Evolutionary conservation across 2,888 invertebrate genomes (phyloP), one percentile per base, ranked within the genome.

Genomic region (Metellina segmentata): DNA sequence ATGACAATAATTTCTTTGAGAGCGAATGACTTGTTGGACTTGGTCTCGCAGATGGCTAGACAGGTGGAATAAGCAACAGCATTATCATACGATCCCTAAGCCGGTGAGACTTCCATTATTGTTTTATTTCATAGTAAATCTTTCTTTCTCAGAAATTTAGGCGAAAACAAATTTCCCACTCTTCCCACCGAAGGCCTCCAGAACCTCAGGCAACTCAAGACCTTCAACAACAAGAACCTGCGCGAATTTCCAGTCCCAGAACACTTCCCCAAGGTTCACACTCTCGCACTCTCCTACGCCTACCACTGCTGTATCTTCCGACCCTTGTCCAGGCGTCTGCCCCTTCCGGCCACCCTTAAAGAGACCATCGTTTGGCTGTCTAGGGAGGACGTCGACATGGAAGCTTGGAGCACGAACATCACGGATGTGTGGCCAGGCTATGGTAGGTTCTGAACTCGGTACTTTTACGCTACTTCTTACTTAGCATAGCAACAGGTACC

Each of bases 261-360:
- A 93, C 96, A 96, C 86, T 98, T 99, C 95, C 98, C 98, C 0
- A 96, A 97, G 69, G 97, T 98, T 93, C 97, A 97, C 95, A 97
- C 97, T 13, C 96, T 98, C 94, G 97, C 97, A 72, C 95, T 99
- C 71, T 97, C 98, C 0, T 99, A 98, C 95, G 98, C 99, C 93
- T 99, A 99, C 95, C 99, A 99, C 95, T 99, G 99, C 95, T 99
- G 99, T 95, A 97, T 98, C 93, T 98, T 98, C 95, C 95, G 97
- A 94, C 97, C 97, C 6, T 82, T 92, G 11, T 85, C 91, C 7
- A 90, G 91, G 70, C 52, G 93, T 11, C 49, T 86, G 34, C 86
- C 90, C 20, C 77, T 89, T 9, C 90, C 93, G 0, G 81, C 93
- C 8, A 71, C 93, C 34, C 71, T 93, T 7, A 89, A 93, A 49